phyloP scores from a whole-genome alignment of 1,140 invertebrate genomes.

The Drosophila funebris region DNA sequence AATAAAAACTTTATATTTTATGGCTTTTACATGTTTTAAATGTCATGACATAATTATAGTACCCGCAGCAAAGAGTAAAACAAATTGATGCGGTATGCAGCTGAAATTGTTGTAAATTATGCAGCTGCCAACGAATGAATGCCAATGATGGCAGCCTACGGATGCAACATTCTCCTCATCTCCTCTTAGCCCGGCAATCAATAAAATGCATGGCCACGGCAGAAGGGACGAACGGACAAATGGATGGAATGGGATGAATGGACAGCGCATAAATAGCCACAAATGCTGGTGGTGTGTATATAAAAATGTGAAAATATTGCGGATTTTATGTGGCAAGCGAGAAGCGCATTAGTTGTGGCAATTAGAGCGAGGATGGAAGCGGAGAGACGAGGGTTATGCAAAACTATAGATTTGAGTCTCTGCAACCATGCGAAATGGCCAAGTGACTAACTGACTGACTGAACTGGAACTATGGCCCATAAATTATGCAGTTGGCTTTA shows the following conservation, averaged over 20 bases:
- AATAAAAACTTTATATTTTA: too few species aligned
- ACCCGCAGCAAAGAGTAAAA: background rate
- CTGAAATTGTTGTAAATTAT: slow-evolving; percentile 74
- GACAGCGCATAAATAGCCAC: slow-evolving; percentile 15
- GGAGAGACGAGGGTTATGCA: background rate
- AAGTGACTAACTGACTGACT: slow-evolving; percentile 28
- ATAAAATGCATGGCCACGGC: slow-evolving; percentile 48
- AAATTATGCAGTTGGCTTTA: slow-evolving; percentile 70
- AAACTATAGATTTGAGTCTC: background rate
- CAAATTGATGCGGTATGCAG: slow-evolving; percentile 36
- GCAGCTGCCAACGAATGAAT: slow-evolving; percentile 65
- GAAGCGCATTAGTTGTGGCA: slow-evolving; percentile 54
- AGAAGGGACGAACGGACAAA: background rate
- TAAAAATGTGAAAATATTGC: slow-evolving; percentile 49
- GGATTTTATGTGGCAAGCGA: slow-evolving; percentile 19
- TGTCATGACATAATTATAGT: background rate
- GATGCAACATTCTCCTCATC: slow-evolving; percentile 24
- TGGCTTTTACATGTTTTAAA: background rate
- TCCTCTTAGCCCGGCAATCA: slow-evolving; percentile 41
- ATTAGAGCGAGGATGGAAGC: slow-evolving; percentile 44
- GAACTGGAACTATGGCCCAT: slow-evolving; percentile 36
- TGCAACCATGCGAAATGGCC: background rate
- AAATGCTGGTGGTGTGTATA: slow-evolving; percentile 16
- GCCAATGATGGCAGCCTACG: slow-evolving; percentile 42
- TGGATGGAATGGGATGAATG: background rate